Evolutionary conservation across 2,888 invertebrate species (phyloP), one percentile per base, ranked within the genome.

Genomic region (Andrena dorsata): DNA sequence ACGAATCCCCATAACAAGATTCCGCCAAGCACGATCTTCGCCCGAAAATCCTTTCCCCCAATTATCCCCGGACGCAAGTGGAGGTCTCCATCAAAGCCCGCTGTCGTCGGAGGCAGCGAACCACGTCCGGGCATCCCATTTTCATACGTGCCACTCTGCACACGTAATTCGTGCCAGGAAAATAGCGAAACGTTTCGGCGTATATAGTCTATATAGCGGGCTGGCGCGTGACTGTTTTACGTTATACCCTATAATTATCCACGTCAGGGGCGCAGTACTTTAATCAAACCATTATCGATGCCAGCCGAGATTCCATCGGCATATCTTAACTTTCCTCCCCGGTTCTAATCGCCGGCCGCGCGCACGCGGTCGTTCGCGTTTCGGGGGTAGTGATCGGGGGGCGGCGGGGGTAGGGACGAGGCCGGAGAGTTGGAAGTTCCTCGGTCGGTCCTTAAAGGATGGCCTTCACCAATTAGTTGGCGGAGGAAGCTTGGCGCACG

Each of bases 221-320:
- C 16, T 2, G 32, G 61, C 6, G 32, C 61, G 61, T 61, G 61
- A 61, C 53, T 7, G 53, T 68, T 68, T 68, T 56, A 16, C 53
- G 23, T 68, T 68, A 68, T 23, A 56, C 35, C 10, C 20, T 23
- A 56, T 56, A 56, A 73, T 64, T 73, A 64, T 64, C 64, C 61
- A 8, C 28, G 35, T 53, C 64, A n/a, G 35, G 64, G 10, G 20
- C 66, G n/a, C 13, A 30, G 28, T 13, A 30, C 20, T 64, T 56
- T 56, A 64, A 73, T 73, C 64, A 20, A 64, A 35, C 53, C 41
- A 58, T 74, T 64, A 65, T 74, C 56, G 65, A 58, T 74, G 53
- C 63, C 47, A 56, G 23, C 13, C 8, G n/a, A 26, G 58, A 65
- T 65, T 65, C 47, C 26, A 30, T 2, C 26, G 5, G 65, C 73